phyloP scores from a whole-genome alignment of 2,797 vertebrate genomes.

The Macroramphosus scolopax region DNA sequence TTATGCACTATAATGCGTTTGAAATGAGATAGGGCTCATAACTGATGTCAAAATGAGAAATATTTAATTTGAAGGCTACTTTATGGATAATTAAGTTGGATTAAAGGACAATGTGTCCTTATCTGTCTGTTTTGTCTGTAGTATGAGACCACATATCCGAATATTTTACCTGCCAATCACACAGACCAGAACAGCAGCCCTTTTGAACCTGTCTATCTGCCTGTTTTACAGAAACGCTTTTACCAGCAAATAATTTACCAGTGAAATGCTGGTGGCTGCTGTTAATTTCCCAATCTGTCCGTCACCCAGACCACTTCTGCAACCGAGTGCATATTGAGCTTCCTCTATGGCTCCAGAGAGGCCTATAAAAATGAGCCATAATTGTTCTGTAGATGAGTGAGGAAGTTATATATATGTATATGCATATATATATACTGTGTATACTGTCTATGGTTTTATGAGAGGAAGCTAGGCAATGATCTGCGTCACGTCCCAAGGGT shows the following conservation, averaged over 20 bases:
- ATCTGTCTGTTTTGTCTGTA: too few relatives aligned
- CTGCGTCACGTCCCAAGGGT: conserved; percentile 57
- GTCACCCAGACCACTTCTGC: conserved; percentile 58
- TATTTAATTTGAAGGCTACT: too few relatives aligned
- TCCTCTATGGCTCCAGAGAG: conserved; percentile 57
- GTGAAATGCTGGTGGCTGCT: conserved; percentile 36
- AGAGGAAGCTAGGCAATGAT: conserved; percentile 66
- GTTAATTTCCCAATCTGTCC: conserved; percentile 59
- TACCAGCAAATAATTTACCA: conserved; percentile 31
- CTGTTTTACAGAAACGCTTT: conserved; percentile 31
- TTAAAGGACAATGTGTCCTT: too few relatives aligned
- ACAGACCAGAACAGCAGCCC: too few relatives aligned
- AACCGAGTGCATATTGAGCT: conserved; percentile 53
- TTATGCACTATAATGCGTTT: too few relatives aligned
- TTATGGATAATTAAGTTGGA: too few relatives aligned
- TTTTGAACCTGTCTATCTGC: too few relatives aligned
- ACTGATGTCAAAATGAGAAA: too few relatives aligned
- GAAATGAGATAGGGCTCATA: too few relatives aligned
- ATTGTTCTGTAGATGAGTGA: conserved; percentile 68
- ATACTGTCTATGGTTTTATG: too few relatives aligned
- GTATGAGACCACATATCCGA: too few relatives aligned
- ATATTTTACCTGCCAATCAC: too few relatives aligned
- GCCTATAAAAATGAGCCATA: conserved; percentile 63
- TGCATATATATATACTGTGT: conserved; percentile 75
- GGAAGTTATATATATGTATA: conserved; percentile 67